A percentile compares a stretch with the other conserved stretches of the same genome.
phyloP scores from a whole-genome alignment of 2,113 vertebrate species.

The rat (Rattus norvegicus) region DNA sequence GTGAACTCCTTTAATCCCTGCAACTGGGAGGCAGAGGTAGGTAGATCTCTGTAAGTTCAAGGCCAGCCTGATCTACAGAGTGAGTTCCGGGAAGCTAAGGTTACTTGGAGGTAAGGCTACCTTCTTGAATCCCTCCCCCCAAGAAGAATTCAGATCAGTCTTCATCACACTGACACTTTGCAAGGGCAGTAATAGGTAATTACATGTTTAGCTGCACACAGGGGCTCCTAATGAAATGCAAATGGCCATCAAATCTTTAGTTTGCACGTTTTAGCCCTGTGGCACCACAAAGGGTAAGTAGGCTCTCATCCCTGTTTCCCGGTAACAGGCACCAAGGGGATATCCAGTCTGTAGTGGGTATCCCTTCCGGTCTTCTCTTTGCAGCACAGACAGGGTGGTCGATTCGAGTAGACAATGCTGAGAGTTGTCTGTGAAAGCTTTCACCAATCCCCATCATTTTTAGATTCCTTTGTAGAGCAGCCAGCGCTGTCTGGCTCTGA shows the following conservation, averaged over 20 bases:
- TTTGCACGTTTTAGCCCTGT: neutral
- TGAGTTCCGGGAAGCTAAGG: too few species aligned
- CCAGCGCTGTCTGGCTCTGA: neutral
- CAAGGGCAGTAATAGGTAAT: neutral
- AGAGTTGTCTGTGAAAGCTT: neutral
- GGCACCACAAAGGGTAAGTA: neutral
- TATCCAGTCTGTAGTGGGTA: neutral
- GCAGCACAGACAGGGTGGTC: neutral
- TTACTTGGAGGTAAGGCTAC: too few species aligned
- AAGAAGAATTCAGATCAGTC: too few species aligned
- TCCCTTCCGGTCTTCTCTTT: neutral
- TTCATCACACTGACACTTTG: neutral
- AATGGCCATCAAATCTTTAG: neutral
- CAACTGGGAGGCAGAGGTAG: too few species aligned
- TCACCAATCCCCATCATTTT: neutral
- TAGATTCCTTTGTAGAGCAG: neutral
- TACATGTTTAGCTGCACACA: slow-evolving; percentile 17
- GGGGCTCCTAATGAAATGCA: neutral
- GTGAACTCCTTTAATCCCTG: neutral
- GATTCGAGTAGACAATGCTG: neutral
- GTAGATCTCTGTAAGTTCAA: too few species aligned
- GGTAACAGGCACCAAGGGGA: neutral
- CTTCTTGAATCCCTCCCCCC: too few species aligned
- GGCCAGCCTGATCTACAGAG: too few species aligned
- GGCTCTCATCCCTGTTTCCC: neutral